Base-by-base conservation (phyloP, 2,888 invertebrate genomes). In the Altica lythri region DNA sequence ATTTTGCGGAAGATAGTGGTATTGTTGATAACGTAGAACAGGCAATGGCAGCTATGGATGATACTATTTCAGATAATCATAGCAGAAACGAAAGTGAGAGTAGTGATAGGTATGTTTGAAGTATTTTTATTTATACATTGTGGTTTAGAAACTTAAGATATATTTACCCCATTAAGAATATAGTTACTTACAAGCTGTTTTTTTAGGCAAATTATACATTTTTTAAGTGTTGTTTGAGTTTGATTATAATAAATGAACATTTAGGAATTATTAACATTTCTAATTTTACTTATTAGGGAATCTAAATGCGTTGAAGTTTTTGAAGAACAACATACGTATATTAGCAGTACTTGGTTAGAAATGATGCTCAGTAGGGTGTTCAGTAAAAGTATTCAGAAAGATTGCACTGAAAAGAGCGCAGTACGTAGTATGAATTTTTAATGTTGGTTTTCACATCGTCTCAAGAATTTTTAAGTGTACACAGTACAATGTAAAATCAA, bases 41-140 rank as follows among this genome's bases (percentile, higher is more conserved):
- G 27, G 60, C 57, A 17, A 40, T 49, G 37, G 61, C 60, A 35
- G 56, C 58, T 29, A 2, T 53, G 5, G 59, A 59, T 13, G 54
- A 54, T n/a, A 47, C 50, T 43, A 4, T 50, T 10, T 16, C 30
- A n/a, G 54, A 57, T 12, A 44, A 19, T 44, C 12, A 47, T 18
- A 44, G 34, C 8, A 35, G 13, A 12, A 45, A 50, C 30, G 55
- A 38, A 19, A 46, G 55, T 38, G 62, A 62, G 16, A 59, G 53
- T 59, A 61, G 58, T 55, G 66, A 69, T 57, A 67, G 68, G 68
- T 70, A 70, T 68, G 68, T 68, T 45, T 47, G 44, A 51, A 46
- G 16, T 13, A 42, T 49, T 30, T 37, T 17, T 32, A 17, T 30
- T 30, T 30, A 32, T 22, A 19, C 32, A 34, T 38, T 38, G 35